A percentile compares a stretch with the other conserved stretches of the same genome.
phyloP scores from a whole-genome alignment of 1,140 invertebrate genomes.

The Drosophila takahashii region DNA sequence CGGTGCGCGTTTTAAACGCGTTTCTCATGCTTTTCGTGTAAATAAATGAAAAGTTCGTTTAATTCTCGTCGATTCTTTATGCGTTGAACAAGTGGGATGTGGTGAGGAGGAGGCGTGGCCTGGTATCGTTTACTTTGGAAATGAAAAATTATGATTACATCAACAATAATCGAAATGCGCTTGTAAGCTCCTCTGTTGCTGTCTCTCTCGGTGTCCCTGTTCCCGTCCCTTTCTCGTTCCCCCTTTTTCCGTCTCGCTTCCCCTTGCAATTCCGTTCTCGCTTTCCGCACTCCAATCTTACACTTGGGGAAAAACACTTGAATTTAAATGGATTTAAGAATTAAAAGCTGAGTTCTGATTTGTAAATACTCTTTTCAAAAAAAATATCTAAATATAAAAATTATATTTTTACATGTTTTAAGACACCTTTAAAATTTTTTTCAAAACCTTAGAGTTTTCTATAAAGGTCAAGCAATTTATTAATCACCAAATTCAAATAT shows the following conservation, averaged over 20 bases:
- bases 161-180: constrained; percentile 83
- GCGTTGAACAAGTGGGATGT: constrained; percentile 9
- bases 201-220: constrained; percentile 18
- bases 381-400: too few species aligned
- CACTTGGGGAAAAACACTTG: neutral
- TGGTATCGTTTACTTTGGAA: constrained; percentile 80
- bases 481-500: too few species aligned
- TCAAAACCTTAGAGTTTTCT: too few species aligned
- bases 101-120: constrained; percentile 13
- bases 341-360: too few species aligned
- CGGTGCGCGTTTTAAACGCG: constrained; percentile 68
- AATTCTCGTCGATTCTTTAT: constrained; percentile 77
- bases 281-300: constrained; percentile 36
- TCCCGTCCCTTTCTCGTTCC: constrained; percentile 7
- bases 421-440: too few species aligned
- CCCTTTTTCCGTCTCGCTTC: neutral
- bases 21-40: constrained; percentile 72
- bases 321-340: too few species aligned
- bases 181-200: constrained; percentile 68
- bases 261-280: constrained; percentile 32
- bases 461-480: too few species aligned
- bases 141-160: constrained; percentile 83
- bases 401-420: too few species aligned
- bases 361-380: too few species aligned
- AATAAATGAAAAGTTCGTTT: constrained; percentile 82